Evolutionary conservation across 2,797 vertebrate species (phyloP).

Genomic region (Bradypodion pumilum): DNA sequence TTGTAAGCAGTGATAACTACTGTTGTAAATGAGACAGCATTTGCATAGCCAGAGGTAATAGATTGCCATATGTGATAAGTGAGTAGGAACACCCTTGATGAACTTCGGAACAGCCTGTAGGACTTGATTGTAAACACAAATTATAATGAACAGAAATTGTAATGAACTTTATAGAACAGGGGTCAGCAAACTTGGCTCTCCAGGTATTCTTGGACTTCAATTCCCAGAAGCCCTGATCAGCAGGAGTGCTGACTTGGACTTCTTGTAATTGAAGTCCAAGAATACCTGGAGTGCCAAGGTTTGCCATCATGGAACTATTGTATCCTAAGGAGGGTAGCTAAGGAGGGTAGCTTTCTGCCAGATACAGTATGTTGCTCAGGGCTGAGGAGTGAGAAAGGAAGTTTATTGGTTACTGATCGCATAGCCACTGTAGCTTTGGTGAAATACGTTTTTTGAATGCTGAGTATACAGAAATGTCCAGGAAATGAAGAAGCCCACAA

Average conservation of each 20-base stretch:
- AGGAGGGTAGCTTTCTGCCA: not conserved
- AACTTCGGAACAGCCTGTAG: not conserved
- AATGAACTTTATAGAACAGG: too few species aligned
- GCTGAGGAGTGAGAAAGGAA: not conserved
- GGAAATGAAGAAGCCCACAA: not conserved
- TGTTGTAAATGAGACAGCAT: not conserved
- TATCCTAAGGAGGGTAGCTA: not conserved
- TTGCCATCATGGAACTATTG: too few species aligned
- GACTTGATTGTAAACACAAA: not conserved
- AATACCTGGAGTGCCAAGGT: too few species aligned
- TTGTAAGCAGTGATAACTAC: not conserved
- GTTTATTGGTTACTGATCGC: conserved; percentile 3
- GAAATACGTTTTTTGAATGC: not conserved
- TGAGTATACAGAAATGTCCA: accelerated
- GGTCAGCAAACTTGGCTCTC: too few species aligned
- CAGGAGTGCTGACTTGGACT: too few species aligned
- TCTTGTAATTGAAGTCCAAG: too few species aligned
- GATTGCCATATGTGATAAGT: conserved; percentile 7
- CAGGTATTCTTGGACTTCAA: too few species aligned
- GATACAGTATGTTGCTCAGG: not conserved
- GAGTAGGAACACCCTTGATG: not conserved
- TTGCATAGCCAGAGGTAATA: conserved; percentile 2
- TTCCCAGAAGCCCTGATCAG: too few species aligned
- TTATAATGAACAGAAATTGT: not conserved
- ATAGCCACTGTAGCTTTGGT: conserved; percentile 16